Percentiles rank a stretch among this genome's conserved stretches.
Conservation (phyloP, 2,888 invertebrate species). For the Drosophila ustulata region DNA sequence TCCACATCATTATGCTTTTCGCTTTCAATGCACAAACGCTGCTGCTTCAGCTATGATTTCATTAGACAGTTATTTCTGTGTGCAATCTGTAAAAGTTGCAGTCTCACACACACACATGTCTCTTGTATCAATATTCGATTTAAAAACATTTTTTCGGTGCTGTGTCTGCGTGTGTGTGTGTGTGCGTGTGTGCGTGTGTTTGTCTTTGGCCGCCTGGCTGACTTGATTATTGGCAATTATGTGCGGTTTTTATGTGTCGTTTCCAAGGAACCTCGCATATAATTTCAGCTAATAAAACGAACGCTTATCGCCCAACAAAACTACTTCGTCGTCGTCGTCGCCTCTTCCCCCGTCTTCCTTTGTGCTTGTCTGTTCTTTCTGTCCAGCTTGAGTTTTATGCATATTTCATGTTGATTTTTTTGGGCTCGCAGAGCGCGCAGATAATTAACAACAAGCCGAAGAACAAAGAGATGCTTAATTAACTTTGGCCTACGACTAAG, state of each 20-base stretch:
- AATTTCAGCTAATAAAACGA: slow-evolving; percentile 44
- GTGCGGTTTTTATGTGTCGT: slow-evolving; percentile 54
- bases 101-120: background rate
- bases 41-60: slow-evolving; percentile 10
- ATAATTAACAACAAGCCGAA: slow-evolving; percentile 36
- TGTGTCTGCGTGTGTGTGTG: slow-evolving; percentile 21
- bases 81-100: slow-evolving; percentile 40
- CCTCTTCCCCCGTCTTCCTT: background rate
- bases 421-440: slow-evolving; percentile 12
- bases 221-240: slow-evolving; percentile 77
- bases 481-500: slow-evolving; percentile 38
- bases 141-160: slow-evolving; percentile 9
- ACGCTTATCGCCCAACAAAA: slow-evolving; percentile 22
- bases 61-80: slow-evolving; percentile 16
- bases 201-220: slow-evolving; percentile 20
- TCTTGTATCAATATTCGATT: slow-evolving; percentile 27
- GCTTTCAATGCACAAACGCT: slow-evolving; percentile 52
- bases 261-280: slow-evolving; percentile 26
- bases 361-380: background rate
- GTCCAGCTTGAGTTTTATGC: slow-evolving; percentile 11
- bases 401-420: slow-evolving; percentile 23
- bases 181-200: slow-evolving; percentile 26
- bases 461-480: slow-evolving; percentile 54
- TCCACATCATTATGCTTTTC: slow-evolving; percentile 75
- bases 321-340: background rate